These are phyloP conservation scores for Adelosebastes latens DNA, from an alignment of 2,797 vertebrate species.

Conservation along the genomic window DNA sequence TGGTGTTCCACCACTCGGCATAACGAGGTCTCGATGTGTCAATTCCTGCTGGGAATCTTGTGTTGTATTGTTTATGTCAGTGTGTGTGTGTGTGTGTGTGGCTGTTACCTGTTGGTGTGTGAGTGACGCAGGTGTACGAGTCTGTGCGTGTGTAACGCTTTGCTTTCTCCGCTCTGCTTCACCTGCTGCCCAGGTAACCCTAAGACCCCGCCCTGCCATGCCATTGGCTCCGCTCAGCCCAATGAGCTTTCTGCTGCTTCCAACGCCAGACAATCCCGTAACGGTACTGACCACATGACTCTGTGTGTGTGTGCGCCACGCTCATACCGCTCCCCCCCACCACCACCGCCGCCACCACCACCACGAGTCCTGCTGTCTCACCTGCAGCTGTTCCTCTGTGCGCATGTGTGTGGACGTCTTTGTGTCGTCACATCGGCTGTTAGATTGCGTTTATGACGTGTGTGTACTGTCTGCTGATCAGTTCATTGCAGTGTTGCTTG, in stretches of 20 bases:
- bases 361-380: neutral
- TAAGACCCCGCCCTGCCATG: slow-evolving; percentile 89
- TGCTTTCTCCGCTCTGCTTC: slow-evolving; percentile 91
- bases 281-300: slow-evolving; percentile 87
- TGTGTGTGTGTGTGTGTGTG: neutral
- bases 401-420: slow-evolving; percentile 41
- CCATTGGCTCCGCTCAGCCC: slow-evolving; percentile 88
- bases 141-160: slow-evolving; percentile 76
- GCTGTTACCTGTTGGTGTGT: neutral
- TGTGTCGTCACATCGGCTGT: slow-evolving; percentile 11
- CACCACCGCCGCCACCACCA: neutral
- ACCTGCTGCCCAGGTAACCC: slow-evolving; percentile 93
- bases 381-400: slow-evolving; percentile 27
- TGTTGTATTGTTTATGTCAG: neutral
- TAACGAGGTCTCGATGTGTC: neutral
- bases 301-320: slow-evolving; percentile 59
- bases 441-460: neutral
- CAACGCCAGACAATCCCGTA: slow-evolving; percentile 83
- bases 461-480: neutral
- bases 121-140: neutral
- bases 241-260: slow-evolving; percentile 84
- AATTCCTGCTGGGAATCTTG: neutral
- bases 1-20: neutral
- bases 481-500: neutral
- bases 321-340: neutral